A percentile compares a stretch with the other conserved stretches of the same genome.
Conservation (phyloP, 2,888 invertebrate genomes). For the Polydrusus cervinus region DNA sequence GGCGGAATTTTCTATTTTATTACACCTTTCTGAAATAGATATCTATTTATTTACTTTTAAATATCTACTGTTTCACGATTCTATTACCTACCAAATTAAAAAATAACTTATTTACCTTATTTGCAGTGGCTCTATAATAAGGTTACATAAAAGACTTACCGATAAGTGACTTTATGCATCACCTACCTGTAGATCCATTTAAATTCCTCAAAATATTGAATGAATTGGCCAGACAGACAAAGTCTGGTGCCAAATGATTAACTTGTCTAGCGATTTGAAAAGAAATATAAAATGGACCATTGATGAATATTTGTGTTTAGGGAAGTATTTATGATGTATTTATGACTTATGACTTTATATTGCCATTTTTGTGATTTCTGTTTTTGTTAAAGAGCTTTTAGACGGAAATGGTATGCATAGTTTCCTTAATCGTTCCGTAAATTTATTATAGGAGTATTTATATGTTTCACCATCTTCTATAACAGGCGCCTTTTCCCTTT, state of each 20-base stretch:
- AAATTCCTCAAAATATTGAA: slow-evolving; percentile 5
- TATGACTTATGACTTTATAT: slow-evolving; percentile 3
- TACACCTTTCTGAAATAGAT: too few relatives aligned
- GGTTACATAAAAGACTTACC: slow-evolving; percentile 5
- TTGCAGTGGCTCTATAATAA: background rate
- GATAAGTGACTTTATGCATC: background rate
- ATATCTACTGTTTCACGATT: too few relatives aligned
- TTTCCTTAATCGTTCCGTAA: too few relatives aligned
- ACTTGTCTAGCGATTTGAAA: slow-evolving; percentile 10
- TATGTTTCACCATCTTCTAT: too few relatives aligned
- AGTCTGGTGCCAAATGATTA: slow-evolving; percentile 11
- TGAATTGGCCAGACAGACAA: slow-evolving; percentile 3
- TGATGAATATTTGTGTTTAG: background rate
- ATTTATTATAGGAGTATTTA: background rate
- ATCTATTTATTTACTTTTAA: too few relatives aligned
- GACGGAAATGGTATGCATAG: too few relatives aligned
- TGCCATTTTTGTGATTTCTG: background rate
- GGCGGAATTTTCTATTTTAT: too few relatives aligned
- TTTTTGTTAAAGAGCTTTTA: too few relatives aligned
- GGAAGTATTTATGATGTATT: slow-evolving; percentile 7
- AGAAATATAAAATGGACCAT: slow-evolving; percentile 1
- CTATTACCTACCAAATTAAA: too few relatives aligned
- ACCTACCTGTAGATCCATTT: slow-evolving; percentile 16
- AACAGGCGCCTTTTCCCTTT: too few relatives aligned
- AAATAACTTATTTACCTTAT: too few relatives aligned